These are phyloP conservation scores for Triops longicaudatus DNA, from an alignment of 1,140 invertebrate genomes.

Conservation along the genomic window DNA sequence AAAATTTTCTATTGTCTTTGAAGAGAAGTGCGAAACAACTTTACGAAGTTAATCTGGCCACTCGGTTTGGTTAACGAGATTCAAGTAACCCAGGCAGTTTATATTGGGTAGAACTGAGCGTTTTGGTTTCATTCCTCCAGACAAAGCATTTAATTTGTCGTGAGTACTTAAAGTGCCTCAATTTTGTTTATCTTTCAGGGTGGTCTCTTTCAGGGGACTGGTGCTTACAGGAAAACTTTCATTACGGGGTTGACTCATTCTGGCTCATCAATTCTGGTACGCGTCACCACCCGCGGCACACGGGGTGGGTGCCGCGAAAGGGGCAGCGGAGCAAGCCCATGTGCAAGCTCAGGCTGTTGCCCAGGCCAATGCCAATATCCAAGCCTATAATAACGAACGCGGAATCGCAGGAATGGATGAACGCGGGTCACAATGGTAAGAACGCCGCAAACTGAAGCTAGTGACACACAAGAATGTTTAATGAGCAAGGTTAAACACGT, in stretches of 20 bases:
- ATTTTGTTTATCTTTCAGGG: not conserved
- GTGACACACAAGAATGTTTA: not conserved
- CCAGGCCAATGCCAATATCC: conserved; percentile 7
- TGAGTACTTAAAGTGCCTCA: not conserved
- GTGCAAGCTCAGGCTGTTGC: not conserved
- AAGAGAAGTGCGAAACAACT: no score
- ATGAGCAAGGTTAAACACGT: not conserved
- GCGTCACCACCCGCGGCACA: conserved; percentile 9
- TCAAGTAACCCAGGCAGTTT: not conserved
- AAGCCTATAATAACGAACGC: conserved; percentile 1
- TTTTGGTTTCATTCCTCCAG: not conserved
- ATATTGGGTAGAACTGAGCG: no score
- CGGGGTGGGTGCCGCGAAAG: conserved; percentile 9
- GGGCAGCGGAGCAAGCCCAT: conserved; percentile 9
- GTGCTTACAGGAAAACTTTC: not conserved
- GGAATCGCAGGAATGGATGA: not conserved
- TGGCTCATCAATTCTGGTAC: conserved; percentile 14
- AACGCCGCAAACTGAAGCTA: not conserved
- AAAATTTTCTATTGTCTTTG: no score
- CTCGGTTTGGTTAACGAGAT: not conserved
- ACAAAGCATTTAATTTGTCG: not conserved
- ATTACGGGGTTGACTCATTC: conserved; percentile 11
- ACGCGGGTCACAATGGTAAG: not conserved
- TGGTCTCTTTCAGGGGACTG: not conserved
- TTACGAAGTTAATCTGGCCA: no score